phyloP scores from a whole-genome alignment of 2,113 vertebrate genomes.

The Cromileptes altivelis region DNA sequence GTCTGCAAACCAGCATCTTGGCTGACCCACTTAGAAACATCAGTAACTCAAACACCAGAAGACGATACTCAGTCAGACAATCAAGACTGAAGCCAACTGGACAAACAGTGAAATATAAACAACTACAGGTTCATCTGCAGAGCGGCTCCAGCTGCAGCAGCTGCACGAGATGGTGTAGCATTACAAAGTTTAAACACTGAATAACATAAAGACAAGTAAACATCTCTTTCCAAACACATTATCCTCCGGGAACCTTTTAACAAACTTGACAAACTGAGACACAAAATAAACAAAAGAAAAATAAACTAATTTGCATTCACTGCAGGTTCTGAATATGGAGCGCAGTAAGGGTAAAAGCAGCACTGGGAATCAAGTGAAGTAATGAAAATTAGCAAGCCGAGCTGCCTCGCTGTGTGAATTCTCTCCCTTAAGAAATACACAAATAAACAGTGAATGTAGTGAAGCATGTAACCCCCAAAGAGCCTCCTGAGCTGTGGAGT shows the following conservation, averaged over 20 bases:
- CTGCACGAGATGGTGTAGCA: neutral
- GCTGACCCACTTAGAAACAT: constrained; percentile 11
- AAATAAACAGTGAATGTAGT: constrained; percentile 47
- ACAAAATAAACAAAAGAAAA: constrained; percentile 36
- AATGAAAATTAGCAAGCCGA: constrained; percentile 39
- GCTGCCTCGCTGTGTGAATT: constrained; percentile 30
- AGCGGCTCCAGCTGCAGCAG: constrained; percentile 4
- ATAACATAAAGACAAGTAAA: constrained; percentile 26
- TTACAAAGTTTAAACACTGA: neutral
- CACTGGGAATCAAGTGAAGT: constrained; percentile 28
- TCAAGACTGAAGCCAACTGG: neutral
- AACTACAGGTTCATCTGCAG: constrained; percentile 11
- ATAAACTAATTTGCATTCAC: constrained; percentile 27
- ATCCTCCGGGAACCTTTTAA: constrained; percentile 40
- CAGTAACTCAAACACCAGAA: too few species aligned
- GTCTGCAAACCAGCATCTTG: neutral
- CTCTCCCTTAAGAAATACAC: constrained; percentile 39
- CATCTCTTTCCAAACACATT: constrained; percentile 20
- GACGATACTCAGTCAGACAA: too few species aligned
- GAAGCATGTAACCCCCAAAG: constrained; percentile 26
- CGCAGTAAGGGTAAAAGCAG: constrained; percentile 22
- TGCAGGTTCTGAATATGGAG: constrained; percentile 23
- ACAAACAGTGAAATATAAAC: constrained; percentile 2
- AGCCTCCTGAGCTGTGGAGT: constrained; percentile 38
- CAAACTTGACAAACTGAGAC: constrained; percentile 39